Conservation (phyloP, 2,113 vertebrate genomes). For the Notiomystis cincta region DNA sequence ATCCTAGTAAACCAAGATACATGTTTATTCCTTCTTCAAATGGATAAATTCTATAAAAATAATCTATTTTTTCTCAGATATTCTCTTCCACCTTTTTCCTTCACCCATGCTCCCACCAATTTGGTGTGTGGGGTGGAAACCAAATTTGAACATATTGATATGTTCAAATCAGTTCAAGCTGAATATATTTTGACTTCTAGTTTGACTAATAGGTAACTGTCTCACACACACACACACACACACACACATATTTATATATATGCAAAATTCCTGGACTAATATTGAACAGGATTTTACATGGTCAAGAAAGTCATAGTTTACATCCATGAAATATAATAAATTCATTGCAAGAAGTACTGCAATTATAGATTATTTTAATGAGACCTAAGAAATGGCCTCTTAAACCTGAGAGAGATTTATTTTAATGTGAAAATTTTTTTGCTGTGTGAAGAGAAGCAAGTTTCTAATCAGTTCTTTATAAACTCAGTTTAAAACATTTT, state of each 20-base stretch:
- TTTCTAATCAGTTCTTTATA: not conserved
- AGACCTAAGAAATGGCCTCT: not conserved
- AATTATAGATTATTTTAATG: not conserved
- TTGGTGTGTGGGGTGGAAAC: not conserved
- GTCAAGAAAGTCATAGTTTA: not conserved
- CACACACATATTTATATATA: too few relatives aligned
- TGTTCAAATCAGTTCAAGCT: not conserved
- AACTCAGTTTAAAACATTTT: not conserved
- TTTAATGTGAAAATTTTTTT: not conserved
- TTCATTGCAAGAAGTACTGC: not conserved
- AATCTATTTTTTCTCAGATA: not conserved
- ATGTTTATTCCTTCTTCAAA: not conserved
- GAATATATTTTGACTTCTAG: not conserved
- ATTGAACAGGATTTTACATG: not conserved
- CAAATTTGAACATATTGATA: not conserved
- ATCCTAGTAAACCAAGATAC: not conserved
- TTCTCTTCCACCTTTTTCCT: not conserved
- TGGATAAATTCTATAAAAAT: fast-evolving
- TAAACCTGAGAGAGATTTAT: not conserved
- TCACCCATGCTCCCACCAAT: fast-evolving
- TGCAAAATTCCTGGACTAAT: not conserved
- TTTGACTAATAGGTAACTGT: not conserved
- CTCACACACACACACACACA: too few relatives aligned
- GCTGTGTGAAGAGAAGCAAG: not conserved
- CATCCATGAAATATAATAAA: not conserved